Evolutionary conservation across 2,113 vertebrate genomes (phyloP).

Genomic region (Seriola dumerili): DNA sequence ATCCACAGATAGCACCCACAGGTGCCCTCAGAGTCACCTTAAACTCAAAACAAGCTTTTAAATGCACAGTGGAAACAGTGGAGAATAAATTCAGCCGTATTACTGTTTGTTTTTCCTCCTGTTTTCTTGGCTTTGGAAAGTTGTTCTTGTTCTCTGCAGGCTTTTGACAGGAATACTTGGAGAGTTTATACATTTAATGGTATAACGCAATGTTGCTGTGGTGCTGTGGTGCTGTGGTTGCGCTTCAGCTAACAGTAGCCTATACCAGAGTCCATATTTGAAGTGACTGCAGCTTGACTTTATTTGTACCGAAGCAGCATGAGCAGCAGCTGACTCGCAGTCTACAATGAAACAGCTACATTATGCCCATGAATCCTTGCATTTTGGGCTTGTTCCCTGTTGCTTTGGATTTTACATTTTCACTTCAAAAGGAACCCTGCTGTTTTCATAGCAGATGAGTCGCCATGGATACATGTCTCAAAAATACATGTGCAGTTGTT

Average conservation of each 20-base stretch:
- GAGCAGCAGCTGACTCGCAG: not conserved
- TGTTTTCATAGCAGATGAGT: not conserved
- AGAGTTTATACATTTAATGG: not conserved
- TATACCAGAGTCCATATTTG: not conserved
- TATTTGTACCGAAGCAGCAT: not conserved
- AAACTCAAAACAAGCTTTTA: not conserved
- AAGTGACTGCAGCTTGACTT: not conserved
- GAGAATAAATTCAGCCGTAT: no score
- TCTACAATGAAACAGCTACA: not conserved
- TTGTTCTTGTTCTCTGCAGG: not conserved
- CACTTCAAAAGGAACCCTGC: not conserved
- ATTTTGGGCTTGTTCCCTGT: not conserved
- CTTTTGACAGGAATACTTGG: not conserved
- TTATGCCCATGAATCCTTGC: not conserved
- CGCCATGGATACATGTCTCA: constrained; percentile 23
- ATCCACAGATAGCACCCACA: not conserved
- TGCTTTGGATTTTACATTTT: constrained; percentile 6
- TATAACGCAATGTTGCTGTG: not conserved
- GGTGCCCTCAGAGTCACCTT: not conserved
- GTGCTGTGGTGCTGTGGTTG: not conserved
- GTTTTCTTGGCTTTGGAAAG: not conserved
- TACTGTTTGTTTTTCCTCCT: not conserved
- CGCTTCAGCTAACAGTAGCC: not conserved
- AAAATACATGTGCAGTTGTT: not conserved
- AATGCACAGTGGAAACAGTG: not conserved